A percentile compares a stretch with the other conserved stretches of the same genome.
Conservation (phyloP, 1,140 invertebrate species). For the Pseudomyrmex sp. region DNA sequence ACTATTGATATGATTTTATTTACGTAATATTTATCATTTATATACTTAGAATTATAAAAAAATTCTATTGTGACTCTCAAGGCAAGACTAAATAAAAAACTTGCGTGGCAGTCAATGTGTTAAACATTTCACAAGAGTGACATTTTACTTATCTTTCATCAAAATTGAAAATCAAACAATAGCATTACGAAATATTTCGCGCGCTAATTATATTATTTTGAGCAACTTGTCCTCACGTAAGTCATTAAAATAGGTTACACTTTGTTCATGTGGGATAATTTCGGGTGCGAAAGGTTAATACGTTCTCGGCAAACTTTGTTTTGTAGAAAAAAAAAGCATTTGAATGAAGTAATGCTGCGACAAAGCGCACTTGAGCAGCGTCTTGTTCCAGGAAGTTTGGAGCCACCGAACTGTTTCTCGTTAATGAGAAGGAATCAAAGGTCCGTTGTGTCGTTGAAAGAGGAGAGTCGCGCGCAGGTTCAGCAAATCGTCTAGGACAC, state of each 20-base stretch:
- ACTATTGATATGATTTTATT: too few relatives aligned
- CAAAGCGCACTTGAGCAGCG: conserved; percentile 16
- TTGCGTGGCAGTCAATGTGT: background rate
- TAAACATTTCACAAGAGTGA: background rate
- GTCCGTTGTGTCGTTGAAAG: conserved; percentile 75
- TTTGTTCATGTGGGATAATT: conserved; percentile 34
- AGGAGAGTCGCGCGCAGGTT: conserved; percentile 24
- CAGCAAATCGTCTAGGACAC: conserved; percentile 64
- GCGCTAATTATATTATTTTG: conserved; percentile 25
- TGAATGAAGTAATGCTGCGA: background rate
- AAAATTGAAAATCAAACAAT: too few relatives aligned
- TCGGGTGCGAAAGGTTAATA: conserved; percentile 46
- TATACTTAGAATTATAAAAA: too few relatives aligned
- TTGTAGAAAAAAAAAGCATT: conserved; percentile 1
- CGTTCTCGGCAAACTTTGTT: conserved; percentile 6
- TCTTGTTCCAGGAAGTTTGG: conserved; percentile 53
- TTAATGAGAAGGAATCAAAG: conserved; percentile 80
- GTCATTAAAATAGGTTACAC: conserved; percentile 43
- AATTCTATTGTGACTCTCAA: too few relatives aligned
- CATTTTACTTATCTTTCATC: too few relatives aligned
- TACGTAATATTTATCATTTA: too few relatives aligned
- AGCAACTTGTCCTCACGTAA: background rate
- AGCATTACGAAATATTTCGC: background rate
- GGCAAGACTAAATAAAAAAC: background rate
- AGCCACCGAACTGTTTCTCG: conserved; percentile 77